Evolutionary conservation across 2,113 vertebrate genomes (phyloP).

Genomic region (Archocentrus centrarchus): DNA sequence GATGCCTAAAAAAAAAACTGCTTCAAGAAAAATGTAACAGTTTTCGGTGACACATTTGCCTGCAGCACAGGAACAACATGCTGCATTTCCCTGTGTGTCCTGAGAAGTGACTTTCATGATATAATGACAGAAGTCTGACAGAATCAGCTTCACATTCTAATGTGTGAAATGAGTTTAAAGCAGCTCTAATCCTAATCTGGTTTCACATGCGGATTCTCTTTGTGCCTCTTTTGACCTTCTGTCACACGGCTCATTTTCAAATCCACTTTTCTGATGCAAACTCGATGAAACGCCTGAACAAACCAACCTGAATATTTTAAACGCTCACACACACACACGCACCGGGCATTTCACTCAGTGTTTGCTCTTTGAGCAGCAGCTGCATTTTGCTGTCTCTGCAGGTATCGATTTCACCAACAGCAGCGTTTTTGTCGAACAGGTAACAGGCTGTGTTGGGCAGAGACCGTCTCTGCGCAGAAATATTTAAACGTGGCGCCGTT

Average conservation of each 20-base stretch:
- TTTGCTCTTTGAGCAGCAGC: neutral
- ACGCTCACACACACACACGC: neutral
- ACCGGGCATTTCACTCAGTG: neutral
- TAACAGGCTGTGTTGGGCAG: neutral
- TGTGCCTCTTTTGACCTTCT: conserved; percentile 17
- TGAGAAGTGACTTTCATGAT: neutral
- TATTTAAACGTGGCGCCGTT: neutral
- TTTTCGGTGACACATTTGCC: neutral
- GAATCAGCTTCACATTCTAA: neutral
- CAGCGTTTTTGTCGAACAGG: neutral
- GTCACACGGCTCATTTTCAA: conserved; percentile 21
- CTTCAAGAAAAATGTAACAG: neutral
- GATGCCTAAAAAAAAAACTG: neutral
- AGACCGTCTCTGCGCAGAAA: neutral
- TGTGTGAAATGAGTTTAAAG: conserved; percentile 26
- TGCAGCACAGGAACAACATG: neutral
- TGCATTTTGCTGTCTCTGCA: neutral
- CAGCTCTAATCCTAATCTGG: conserved; percentile 36
- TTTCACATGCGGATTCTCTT: conserved; percentile 26
- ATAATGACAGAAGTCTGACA: conserved; percentile 5
- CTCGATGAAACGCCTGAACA: conserved; percentile 42
- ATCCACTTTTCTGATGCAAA: conserved; percentile 58
- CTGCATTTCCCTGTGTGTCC: neutral
- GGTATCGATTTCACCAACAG: neutral
- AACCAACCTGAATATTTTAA: conserved; percentile 8